Evolutionary conservation across 1,140 invertebrate species (phyloP).

Genomic region (Cardiocondyla obscurior): DNA sequence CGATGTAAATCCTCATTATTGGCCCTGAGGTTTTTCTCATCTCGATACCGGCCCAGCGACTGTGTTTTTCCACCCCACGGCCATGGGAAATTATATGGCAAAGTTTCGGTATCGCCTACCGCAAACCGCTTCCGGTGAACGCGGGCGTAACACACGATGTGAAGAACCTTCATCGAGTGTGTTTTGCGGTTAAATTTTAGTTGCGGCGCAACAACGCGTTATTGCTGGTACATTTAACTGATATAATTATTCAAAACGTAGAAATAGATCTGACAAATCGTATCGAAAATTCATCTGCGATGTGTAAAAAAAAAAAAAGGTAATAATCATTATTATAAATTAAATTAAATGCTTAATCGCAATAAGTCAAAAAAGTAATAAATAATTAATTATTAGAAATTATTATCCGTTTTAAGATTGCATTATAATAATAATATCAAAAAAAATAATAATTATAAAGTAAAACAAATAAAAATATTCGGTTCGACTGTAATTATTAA

Average conservation of each 20-base stretch:
- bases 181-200: conserved; percentile 6
- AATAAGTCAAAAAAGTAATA: too few relatives aligned
- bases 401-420: background rate
- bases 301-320: background rate
- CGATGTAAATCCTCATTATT: conserved; percentile 58
- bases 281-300: background rate
- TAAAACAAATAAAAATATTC: background rate
- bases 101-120: conserved; percentile 36
- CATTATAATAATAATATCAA: background rate
- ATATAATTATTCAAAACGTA: background rate
- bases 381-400: background rate
- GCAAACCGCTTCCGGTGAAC: background rate
- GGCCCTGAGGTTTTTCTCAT: conserved; percentile 23
- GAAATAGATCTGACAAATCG: background rate
- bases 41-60: background rate
- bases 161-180: background rate
- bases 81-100: conserved; percentile 57
- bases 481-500: background rate
- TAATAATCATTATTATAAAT: background rate
- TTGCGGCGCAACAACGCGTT: background rate
- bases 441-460: background rate
- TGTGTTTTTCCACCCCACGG: background rate
- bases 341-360: too few relatives aligned
- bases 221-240: background rate
- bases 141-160: background rate